Percentiles rank a stretch among this genome's conserved stretches.
Conservation (phyloP, 2,888 invertebrate genomes). For the Pachliopta kotzebuea region DNA sequence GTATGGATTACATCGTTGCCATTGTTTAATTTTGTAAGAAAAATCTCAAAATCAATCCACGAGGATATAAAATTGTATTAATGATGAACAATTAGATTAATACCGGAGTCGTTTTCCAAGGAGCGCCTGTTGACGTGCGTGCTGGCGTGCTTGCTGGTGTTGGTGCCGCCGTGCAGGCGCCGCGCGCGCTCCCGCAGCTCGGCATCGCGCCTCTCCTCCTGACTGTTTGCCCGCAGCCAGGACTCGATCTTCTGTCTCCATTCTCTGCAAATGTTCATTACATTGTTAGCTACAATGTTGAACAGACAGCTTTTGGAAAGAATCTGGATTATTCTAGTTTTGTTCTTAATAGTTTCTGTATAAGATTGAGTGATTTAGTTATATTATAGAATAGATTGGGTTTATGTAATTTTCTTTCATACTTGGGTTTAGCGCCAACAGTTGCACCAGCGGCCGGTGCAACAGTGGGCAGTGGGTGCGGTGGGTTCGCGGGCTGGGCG, state of each 20-base stretch:
- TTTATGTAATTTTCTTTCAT: not conserved
- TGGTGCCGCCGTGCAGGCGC: conserved; percentile 77
- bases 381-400: too few relatives aligned
- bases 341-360: too few relatives aligned
- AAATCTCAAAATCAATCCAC: too few relatives aligned
- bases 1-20: too few relatives aligned
- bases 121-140: conserved; percentile 82
- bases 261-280: conserved; percentile 76
- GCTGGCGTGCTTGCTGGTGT: conserved; percentile 73
- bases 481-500: conserved; percentile 34
- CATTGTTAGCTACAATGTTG: too few relatives aligned
- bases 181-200: conserved; percentile 84
- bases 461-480: conserved; percentile 25
- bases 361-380: too few relatives aligned
- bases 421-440: conserved; percentile 61
- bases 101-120: conserved; percentile 92
- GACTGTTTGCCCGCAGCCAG: conserved; percentile 93
- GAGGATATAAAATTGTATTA: too few relatives aligned
- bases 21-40: too few relatives aligned
- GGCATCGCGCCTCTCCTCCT: conserved; percentile 87
- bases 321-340: too few relatives aligned
- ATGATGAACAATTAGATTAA: not conserved
- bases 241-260: conserved; percentile 95
- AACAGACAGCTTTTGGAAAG: too few relatives aligned
- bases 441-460: conserved; percentile 29